Evolutionary conservation across 1,140 invertebrate genomes (phyloP), one percentile per base, ranked within the genome.

Genomic region (Drosophila littoralis): DNA sequence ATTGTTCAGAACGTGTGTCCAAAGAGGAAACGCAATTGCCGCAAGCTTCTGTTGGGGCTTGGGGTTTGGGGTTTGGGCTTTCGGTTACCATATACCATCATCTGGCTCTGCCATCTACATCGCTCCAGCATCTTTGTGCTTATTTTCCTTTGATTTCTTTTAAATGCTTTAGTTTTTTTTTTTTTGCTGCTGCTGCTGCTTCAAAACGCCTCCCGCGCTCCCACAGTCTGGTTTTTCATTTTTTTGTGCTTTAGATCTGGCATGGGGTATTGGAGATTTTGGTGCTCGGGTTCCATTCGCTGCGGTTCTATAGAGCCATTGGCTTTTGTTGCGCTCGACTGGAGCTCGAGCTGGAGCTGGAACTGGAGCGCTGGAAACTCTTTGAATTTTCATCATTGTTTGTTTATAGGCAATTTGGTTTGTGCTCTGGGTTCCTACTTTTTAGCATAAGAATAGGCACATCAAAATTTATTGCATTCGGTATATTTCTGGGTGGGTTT

Each of bases 11-110:
- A 86, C 78, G 81, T 86, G 82, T 79, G 81, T 76, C 82, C 78
- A 83, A 82, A 83, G 75, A 88, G 79, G 79, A 86, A 82, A 85
- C 79, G 74, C 79, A 90, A 90, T 85, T 90, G 84, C 86, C 84
- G 86, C 75, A 84, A 90, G 86, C 86, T 90, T 90, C 86, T 90
- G 86, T 90, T 81, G 85, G 66, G 58, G 42, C 57, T 52, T 46
- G 46, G 48, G 65, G 77, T 60, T 76, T 72, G 51, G 58, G 79
- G 71, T 58, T 63, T 43, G 45, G 65, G 79, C 60, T 58, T 59
- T 43, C 40, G 51, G 48, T 12, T 68, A 36, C 57, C 13, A 40
- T 57, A 33, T 42, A 38, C 35, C 52, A 55, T 57, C 69, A 81
- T 82, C 80, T 74, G 65, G 63, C 70, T 72, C 43, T 61, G 58